phyloP scores from a whole-genome alignment of 1,140 invertebrate species.

The Zaprionus kolodkinae region DNA sequence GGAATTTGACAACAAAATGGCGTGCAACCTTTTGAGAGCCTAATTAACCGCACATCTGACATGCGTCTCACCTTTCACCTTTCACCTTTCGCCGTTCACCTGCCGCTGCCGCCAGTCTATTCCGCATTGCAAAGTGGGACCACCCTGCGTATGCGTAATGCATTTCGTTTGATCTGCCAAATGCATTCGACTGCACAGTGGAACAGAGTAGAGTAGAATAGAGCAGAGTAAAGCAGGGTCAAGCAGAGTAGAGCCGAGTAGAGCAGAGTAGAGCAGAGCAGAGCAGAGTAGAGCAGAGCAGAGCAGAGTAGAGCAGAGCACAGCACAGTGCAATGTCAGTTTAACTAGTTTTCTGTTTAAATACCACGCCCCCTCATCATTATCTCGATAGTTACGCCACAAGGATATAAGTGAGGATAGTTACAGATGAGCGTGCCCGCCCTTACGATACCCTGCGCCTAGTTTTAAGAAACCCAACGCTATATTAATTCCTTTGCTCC shows the following conservation, averaged over 20 bases:
- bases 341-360: background rate
- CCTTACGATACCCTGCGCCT: too few relatives aligned
- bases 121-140: background rate
- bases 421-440: too few relatives aligned
- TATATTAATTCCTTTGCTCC: too few relatives aligned
- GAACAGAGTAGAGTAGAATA: background rate
- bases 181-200: constrained; percentile 45
- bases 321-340: constrained; percentile 11
- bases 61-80: constrained; percentile 28
- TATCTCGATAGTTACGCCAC: background rate
- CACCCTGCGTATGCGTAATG: constrained; percentile 60
- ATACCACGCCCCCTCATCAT: background rate
- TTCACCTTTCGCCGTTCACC: constrained; percentile 14
- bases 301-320: background rate
- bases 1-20: constrained; percentile 62
- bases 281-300: too few relatives aligned
- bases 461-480: too few relatives aligned
- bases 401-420: background rate
- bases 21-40: constrained; percentile 45
- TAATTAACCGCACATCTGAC: constrained; percentile 59
- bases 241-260: background rate
- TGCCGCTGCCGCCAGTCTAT: background rate
- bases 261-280: too few relatives aligned
- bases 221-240: background rate
- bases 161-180: constrained; percentile 56